Evolutionary conservation across 2,888 invertebrate species (phyloP).

Genomic region (Noctua comes): DNA sequence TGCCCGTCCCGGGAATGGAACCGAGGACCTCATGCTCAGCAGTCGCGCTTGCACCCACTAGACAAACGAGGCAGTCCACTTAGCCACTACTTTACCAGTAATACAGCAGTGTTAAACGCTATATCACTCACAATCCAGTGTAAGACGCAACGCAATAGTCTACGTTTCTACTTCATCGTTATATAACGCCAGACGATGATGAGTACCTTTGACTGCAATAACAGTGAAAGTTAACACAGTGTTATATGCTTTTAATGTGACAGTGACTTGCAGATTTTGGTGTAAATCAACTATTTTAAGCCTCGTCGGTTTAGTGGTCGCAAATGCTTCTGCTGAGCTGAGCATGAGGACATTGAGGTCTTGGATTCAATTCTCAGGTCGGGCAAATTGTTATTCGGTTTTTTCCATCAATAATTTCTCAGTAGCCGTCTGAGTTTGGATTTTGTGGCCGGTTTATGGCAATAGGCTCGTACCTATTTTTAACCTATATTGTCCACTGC

Average conservation of each 20-base stretch:
- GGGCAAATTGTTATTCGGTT: not conserved
- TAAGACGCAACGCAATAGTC: conserved; percentile 32
- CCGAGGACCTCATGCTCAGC: no score
- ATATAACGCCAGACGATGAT: conserved; percentile 32
- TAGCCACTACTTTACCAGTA: not conserved
- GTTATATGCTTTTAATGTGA: conserved; percentile 6
- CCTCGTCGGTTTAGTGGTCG: not conserved
- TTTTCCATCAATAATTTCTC: not conserved
- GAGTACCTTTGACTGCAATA: conserved; percentile 32
- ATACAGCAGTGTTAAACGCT: no score
- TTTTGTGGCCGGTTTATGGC: not conserved
- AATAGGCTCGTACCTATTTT: not conserved
- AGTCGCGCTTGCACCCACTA: no score
- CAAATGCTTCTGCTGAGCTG: not conserved
- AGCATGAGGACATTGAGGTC: not conserved
- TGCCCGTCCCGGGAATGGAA: no score
- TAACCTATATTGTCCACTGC: not conserved
- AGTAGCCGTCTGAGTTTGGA: not conserved
- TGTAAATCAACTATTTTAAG: not conserved
- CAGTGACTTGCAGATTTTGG: not conserved
- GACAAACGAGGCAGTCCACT: no score
- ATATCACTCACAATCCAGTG: conserved; percentile 35
- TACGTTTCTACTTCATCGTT: conserved; percentile 38
- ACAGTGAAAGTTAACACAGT: conserved; percentile 58
- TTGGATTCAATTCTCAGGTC: not conserved